A percentile compares a stretch with the other conserved stretches of the same genome.
Conservation (phyloP, 2,113 vertebrate species). For the Eclectus roratus region DNA sequence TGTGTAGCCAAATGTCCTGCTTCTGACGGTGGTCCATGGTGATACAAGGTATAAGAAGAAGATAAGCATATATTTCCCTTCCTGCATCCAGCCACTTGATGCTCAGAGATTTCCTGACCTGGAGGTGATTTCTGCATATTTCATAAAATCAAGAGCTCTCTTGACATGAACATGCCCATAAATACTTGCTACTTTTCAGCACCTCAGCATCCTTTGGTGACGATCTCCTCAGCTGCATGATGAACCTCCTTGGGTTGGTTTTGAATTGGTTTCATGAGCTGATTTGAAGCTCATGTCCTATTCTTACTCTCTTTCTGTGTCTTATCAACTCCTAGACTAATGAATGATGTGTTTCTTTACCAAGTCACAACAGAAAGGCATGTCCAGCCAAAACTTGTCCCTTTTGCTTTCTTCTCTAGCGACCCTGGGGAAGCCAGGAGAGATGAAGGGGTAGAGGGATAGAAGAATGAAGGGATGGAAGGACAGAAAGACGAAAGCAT, state of each 20-base stretch:
- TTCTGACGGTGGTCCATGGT: background rate
- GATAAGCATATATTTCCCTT: background rate
- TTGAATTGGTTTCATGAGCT: background rate
- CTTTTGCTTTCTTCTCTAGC: background rate
- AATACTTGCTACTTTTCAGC: background rate
- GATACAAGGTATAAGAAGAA: background rate
- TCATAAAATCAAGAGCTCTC: background rate
- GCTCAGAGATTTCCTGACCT: background rate
- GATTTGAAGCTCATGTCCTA: background rate
- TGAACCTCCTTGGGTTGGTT: background rate
- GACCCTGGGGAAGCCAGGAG: background rate
- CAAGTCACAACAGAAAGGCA: background rate
- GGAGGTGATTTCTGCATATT: background rate
- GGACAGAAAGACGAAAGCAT: background rate
- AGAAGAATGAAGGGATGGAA: background rate
- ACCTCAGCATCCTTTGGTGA: background rate
- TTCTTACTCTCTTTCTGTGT: background rate
- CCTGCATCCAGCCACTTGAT: background rate
- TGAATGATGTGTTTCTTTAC: background rate
- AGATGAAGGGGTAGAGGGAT: background rate
- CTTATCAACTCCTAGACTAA: background rate
- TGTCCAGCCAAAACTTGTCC: background rate
- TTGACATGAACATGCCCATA: fast-evolving
- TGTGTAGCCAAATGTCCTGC: background rate
- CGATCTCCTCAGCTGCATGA: background rate